Evolutionary conservation across 2,888 invertebrate genomes (phyloP).

Genomic region (Adineta ricciae): DNA sequence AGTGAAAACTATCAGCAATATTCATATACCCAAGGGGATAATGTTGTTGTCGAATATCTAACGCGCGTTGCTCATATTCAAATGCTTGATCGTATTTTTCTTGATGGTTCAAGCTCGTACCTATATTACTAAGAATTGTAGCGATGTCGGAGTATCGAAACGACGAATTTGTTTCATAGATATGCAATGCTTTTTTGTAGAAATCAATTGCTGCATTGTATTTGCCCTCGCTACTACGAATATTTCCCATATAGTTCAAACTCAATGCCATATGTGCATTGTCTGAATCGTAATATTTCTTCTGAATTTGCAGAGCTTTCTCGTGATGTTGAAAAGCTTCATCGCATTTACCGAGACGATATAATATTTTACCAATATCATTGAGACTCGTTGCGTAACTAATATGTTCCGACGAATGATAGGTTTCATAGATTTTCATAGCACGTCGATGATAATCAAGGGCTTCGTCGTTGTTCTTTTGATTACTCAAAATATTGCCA

Average conservation of each 20-base stretch:
- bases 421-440: background rate
- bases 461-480: background rate
- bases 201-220: background rate
- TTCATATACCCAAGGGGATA: no score
- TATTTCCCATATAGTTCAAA: background rate
- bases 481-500: background rate
- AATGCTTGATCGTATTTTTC: no score
- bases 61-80: no score
- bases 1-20: no score
- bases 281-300: background rate
- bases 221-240: background rate
- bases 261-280: background rate
- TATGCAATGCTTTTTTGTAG: background rate
- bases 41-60: no score
- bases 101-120: no score
- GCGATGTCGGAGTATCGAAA: no score
- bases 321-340: background rate
- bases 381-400: background rate
- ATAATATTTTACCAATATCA: background rate
- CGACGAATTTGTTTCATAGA: no score
- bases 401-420: background rate
- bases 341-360: background rate
- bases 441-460: constrained; percentile 3
- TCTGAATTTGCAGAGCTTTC: background rate
- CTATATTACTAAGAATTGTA: no score